Evolutionary conservation across 35 echinoderm and acorn worm genomes (phyloP).

Genomic region (Apostichopus parvimensis): DNA sequence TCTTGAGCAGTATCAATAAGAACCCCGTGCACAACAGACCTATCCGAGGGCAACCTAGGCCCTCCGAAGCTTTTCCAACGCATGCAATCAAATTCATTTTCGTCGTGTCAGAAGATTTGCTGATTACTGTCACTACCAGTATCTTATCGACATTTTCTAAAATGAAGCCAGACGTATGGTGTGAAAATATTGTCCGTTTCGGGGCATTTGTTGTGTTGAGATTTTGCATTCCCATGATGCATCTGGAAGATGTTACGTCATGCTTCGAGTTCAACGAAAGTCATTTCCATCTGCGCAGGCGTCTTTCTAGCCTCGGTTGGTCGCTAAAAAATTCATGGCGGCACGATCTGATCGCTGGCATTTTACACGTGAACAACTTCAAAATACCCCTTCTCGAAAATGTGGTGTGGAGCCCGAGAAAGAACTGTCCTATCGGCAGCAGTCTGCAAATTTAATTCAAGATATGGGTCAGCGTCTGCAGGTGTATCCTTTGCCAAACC

Average conservation of each 20-base stretch:
- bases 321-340: conserved; percentile 78
- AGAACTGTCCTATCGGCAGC: conserved; percentile 98
- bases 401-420: conserved; percentile 96
- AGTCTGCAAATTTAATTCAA: conserved; percentile 98
- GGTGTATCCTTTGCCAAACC: conserved; percentile 93
- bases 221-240: conserved; percentile 49
- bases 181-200: not conserved
- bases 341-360: conserved; percentile 85
- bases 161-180: conserved; percentile 1
- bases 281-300: conserved; percentile 66
- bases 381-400: conserved; percentile 95
- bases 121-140: not conserved
- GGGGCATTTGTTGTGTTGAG: not conserved
- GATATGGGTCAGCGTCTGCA: conserved; percentile 96
- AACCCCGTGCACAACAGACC: not conserved
- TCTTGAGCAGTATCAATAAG: not conserved
- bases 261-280: not conserved
- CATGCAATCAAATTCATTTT: not conserved
- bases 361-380: conserved; percentile 92
- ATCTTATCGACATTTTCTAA: not conserved
- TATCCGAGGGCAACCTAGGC: not conserved
- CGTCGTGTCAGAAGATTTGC: not conserved
- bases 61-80: not conserved
- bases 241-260: conserved; percentile 27
- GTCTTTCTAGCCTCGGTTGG: conserved; percentile 30